Percentiles rank a stretch among this genome's conserved stretches.
Evolutionary conservation across 1,140 invertebrate genomes (phyloP).

Genomic region (Drosophila insularis): DNA sequence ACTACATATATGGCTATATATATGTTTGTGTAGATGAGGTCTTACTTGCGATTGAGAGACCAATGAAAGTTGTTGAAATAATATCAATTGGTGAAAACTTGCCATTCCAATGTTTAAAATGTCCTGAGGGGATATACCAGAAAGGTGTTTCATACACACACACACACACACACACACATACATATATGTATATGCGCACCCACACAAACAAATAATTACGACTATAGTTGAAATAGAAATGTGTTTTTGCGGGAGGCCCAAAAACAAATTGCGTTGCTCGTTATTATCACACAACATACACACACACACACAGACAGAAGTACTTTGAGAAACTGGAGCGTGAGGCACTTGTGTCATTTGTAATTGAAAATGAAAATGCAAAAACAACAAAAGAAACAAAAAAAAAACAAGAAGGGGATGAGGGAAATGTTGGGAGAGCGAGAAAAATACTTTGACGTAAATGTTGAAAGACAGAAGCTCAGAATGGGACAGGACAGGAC

Average conservation of each 20-base stretch:
- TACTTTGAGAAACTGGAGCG: slow-evolving; percentile 64
- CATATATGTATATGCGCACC: background rate
- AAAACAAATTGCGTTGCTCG: slow-evolving; percentile 74
- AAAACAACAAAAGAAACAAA: slow-evolving; percentile 42
- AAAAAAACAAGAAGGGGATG: background rate
- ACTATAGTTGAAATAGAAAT: slow-evolving; percentile 36
- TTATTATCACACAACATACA: slow-evolving; percentile 59
- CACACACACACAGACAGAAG: slow-evolving; percentile 13
- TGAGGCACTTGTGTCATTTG: slow-evolving; percentile 80
- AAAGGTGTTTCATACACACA: slow-evolving; percentile 17
- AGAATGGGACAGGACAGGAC: background rate
- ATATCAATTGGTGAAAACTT: slow-evolving; percentile 4
- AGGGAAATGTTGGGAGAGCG: background rate
- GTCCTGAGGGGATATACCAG: background rate
- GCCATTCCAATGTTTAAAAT: background rate
- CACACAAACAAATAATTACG: slow-evolving; percentile 8
- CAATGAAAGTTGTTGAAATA: background rate
- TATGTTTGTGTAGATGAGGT: slow-evolving; percentile 36
- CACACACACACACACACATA: background rate
- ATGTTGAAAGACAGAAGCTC: slow-evolving; percentile 18
- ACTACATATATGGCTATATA: slow-evolving; percentile 16
- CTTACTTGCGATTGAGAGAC: slow-evolving; percentile 35
- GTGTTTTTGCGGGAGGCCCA: slow-evolving; percentile 58
- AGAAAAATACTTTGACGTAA: slow-evolving; percentile 45
- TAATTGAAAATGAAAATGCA: slow-evolving; percentile 80